phyloP scores from a whole-genome alignment of 2,797 vertebrate genomes.

The Myotis planiceps region DNA sequence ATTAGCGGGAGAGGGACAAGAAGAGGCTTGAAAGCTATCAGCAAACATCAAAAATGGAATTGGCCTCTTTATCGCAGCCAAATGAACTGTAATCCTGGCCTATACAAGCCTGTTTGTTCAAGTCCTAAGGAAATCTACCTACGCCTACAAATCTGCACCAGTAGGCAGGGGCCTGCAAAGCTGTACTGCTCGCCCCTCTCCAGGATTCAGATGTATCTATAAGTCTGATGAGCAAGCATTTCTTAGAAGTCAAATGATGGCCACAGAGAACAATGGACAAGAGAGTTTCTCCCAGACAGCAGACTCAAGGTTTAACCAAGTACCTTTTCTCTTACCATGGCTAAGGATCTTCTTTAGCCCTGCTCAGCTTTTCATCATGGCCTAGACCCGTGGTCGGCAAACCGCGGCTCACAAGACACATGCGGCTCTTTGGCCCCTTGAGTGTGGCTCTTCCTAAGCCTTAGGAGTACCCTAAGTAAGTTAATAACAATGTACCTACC shows the following conservation, averaged over 20 bases:
- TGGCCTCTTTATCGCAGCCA: neutral
- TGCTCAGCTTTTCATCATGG: neutral
- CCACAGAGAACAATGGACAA: neutral
- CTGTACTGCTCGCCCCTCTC: neutral
- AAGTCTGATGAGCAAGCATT: neutral
- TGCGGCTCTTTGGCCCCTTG: too few relatives aligned
- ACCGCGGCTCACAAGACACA: too few relatives aligned
- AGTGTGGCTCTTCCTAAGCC: too few relatives aligned
- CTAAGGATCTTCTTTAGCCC: neutral
- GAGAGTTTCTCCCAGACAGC: neutral
- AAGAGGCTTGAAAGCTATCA: neutral
- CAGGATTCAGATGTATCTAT: neutral
- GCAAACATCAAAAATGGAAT: neutral
- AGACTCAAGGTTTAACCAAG: neutral
- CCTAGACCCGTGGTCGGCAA: too few relatives aligned
- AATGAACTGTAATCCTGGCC: neutral
- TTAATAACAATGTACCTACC: too few relatives aligned
- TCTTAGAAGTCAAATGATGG: neutral
- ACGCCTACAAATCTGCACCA: neutral
- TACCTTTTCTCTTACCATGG: neutral
- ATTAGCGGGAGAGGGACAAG: too few relatives aligned
- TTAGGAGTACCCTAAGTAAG: too few relatives aligned
- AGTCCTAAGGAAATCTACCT: neutral
- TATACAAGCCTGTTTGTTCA: neutral
- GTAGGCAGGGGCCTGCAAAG: neutral